These are phyloP conservation scores for Caracal caracal DNA, from an alignment of 2,113 vertebrate genomes.

Conservation along the genomic window DNA sequence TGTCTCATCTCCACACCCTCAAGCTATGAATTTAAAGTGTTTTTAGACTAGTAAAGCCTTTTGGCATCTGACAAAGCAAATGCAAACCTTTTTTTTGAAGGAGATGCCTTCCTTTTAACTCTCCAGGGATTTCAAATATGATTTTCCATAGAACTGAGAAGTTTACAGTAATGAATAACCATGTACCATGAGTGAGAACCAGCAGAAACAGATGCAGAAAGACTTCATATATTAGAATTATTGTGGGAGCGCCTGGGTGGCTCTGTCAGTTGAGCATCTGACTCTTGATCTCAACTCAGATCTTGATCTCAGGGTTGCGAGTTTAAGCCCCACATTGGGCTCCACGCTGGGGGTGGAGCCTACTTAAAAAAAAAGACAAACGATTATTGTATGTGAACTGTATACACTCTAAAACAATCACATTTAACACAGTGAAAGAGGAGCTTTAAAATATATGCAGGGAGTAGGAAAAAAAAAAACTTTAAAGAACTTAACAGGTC, in stretches of 20 bases:
- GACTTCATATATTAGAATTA: neutral
- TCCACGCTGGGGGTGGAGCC: too few species aligned
- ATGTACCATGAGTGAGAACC: neutral
- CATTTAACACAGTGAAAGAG: neutral
- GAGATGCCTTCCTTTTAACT: neutral
- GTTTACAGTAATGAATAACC: neutral
- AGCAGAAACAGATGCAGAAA: neutral
- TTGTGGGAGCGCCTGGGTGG: neutral
- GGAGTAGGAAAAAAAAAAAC: neutral
- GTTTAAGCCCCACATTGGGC: too few species aligned
- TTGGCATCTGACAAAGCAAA: neutral
- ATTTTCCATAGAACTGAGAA: neutral
- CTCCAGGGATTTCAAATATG: neutral
- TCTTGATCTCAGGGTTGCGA: too few species aligned
- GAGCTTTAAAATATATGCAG: neutral
- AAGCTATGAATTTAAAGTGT: neutral
- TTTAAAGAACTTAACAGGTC: neutral
- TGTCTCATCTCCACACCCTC: neutral
- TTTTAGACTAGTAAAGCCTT: neutral
- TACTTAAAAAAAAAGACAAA: too few species aligned
- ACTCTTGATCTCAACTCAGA: too few species aligned
- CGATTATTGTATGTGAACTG: too few species aligned
- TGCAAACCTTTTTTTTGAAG: neutral
- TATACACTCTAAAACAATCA: neutral
- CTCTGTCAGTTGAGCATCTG: too few species aligned